phyloP scores from a whole-genome alignment of 2,113 vertebrate genomes.

The Condylura cristata region DNA sequence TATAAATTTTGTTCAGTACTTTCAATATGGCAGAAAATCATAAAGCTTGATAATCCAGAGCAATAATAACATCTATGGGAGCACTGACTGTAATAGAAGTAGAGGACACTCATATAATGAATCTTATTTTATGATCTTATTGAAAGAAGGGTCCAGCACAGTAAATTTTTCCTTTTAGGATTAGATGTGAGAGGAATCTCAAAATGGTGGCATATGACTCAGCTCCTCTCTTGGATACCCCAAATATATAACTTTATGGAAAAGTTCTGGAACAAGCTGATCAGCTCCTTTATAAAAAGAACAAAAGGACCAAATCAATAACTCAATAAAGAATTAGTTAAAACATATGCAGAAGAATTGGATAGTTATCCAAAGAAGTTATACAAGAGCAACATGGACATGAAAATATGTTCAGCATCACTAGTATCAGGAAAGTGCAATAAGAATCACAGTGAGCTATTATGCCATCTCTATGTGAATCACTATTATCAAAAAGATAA shows the following conservation, averaged over 20 bases:
- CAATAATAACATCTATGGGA: background rate
- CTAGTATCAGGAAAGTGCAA: background rate
- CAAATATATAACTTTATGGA: background rate
- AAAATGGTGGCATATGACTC: background rate
- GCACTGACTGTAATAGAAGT: background rate
- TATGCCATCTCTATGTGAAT: background rate
- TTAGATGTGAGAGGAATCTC: background rate
- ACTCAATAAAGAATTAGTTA: background rate
- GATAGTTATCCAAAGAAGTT: background rate
- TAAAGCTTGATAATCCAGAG: background rate
- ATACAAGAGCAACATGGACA: background rate
- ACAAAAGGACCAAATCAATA: background rate
- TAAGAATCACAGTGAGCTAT: background rate
- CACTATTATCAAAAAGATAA: background rate
- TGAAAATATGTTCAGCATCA: background rate
- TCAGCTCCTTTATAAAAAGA: background rate
- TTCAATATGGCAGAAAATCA: background rate
- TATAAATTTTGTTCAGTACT: background rate
- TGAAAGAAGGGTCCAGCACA: slow-evolving; percentile 23
- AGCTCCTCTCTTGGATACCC: background rate
- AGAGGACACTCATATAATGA: background rate
- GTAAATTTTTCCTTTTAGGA: slow-evolving; percentile 30
- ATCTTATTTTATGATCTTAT: slow-evolving; percentile 31
- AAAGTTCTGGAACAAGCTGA: background rate
- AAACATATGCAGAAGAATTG: background rate